Evolutionary conservation across 1,140 invertebrate species (phyloP).

Genomic region (Tribolium castaneum): DNA sequence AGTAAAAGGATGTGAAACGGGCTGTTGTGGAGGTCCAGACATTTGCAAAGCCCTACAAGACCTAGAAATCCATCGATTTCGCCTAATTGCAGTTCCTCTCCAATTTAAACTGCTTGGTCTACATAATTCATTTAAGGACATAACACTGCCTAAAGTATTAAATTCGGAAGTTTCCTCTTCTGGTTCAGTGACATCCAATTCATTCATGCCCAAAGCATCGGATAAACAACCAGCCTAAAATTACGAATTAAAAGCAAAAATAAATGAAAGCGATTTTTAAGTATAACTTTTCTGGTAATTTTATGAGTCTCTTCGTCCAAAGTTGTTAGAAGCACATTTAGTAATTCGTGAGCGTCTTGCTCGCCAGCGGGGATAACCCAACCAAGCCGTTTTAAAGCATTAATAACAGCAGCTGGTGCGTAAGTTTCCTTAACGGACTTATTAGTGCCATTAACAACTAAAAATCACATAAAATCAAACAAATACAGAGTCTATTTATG

Average conservation of each 20-base stretch:
- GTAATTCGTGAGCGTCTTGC: conserved; percentile 93
- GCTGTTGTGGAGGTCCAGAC: conserved; percentile 65
- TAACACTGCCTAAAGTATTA: conserved; percentile 60
- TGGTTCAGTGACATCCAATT: conserved; percentile 49
- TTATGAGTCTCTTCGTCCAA: conserved; percentile 83
- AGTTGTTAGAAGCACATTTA: conserved; percentile 87
- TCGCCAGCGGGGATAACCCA: conserved; percentile 91
- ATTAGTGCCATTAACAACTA: conserved; percentile 81
- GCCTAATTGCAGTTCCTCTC: conserved; percentile 56
- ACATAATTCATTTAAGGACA: conserved; percentile 62
- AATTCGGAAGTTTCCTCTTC: conserved; percentile 50
- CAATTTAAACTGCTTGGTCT: conserved; percentile 58
- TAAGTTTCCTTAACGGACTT: conserved; percentile 69
- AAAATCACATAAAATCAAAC: conserved; percentile 38
- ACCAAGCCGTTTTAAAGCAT: conserved; percentile 76
- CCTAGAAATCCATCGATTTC: conserved; percentile 63
- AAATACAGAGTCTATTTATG: too few species aligned
- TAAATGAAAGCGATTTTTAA: not conserved
- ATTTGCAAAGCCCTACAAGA: conserved; percentile 65
- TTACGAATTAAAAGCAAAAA: conserved; percentile 1
- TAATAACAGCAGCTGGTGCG: conserved; percentile 81
- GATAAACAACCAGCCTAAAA: conserved; percentile 75
- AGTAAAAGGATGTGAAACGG: conserved; percentile 74
- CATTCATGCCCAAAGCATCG: conserved; percentile 71
- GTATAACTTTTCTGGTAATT: conserved; percentile 67